A percentile compares a stretch with the other conserved stretches of the same genome.
phyloP scores from a whole-genome alignment of 2,113 vertebrate genomes.

The Arenaria interpres region DNA sequence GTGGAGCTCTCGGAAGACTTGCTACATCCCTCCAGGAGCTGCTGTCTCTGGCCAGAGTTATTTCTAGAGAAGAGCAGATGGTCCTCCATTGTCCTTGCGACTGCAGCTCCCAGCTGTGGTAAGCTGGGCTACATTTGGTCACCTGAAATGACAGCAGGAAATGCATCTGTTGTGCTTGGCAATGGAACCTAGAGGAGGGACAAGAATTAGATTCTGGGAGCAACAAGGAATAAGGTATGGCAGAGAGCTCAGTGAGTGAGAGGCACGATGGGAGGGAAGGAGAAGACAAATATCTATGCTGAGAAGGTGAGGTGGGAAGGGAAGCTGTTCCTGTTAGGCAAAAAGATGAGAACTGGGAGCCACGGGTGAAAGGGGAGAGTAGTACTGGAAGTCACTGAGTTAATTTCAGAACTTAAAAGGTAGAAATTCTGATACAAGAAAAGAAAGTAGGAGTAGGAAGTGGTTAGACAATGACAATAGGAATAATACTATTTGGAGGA shows the following conservation, averaged over 20 bases:
- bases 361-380: neutral
- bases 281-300: neutral
- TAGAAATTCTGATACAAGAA: neutral
- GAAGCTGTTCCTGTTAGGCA: neutral
- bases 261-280: neutral
- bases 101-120: neutral
- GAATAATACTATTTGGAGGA: neutral
- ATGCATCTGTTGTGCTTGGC: neutral
- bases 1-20: neutral
- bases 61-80: neutral
- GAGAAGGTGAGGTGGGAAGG: neutral
- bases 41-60: neutral
- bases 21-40: neutral
- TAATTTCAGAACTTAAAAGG: neutral
- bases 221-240: neutral
- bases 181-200: neutral
- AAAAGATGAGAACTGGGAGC: neutral
- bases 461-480: neutral
- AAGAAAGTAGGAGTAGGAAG: neutral
- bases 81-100: neutral
- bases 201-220: neutral
- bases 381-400: neutral
- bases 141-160: neutral
- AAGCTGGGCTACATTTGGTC: neutral
- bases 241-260: neutral